Percentiles rank a stretch among this genome's conserved stretches.
Evolutionary conservation across 1,140 invertebrate species (phyloP).

Genomic region (Solen grandis): DNA sequence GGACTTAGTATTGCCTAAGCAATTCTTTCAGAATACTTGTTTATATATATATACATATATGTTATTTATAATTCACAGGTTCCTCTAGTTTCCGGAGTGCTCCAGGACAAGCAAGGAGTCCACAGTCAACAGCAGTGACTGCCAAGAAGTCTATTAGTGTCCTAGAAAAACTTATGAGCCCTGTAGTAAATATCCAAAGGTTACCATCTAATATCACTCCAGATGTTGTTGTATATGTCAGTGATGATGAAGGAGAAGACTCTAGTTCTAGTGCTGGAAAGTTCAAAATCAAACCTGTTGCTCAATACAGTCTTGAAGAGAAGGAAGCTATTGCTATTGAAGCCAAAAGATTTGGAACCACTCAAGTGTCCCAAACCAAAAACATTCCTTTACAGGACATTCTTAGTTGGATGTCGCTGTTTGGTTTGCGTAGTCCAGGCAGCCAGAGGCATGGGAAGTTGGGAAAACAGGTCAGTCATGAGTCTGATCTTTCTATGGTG

Average conservation of each 20-base stretch:
- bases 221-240: slow-evolving; percentile 44
- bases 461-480: slow-evolving; percentile 27
- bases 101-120: too few species aligned
- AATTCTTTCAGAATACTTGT: too few species aligned
- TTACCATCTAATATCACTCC: slow-evolving; percentile 45
- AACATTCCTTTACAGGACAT: slow-evolving; percentile 43
- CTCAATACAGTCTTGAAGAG: slow-evolving; percentile 35
- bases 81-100: too few species aligned
- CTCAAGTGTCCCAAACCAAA: slow-evolving; percentile 24
- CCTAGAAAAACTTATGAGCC: slow-evolving; percentile 53
- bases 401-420: slow-evolving; percentile 48
- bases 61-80: too few species aligned
- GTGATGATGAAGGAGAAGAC: slow-evolving; percentile 48
- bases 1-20: too few species aligned
- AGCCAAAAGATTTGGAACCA: slow-evolving; percentile 48
- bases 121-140: too few species aligned
- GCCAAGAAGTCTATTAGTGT: slow-evolving; percentile 11
- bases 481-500: slow-evolving; percentile 8
- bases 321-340: slow-evolving; percentile 49
- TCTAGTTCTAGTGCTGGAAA: neutral
- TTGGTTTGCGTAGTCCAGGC: slow-evolving; percentile 34
- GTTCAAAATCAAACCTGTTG: neutral
- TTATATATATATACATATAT: too few species aligned
- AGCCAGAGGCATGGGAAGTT: slow-evolving; percentile 5
- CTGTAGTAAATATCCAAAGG: slow-evolving; percentile 37